Base-by-base conservation (phyloP, 2,888 invertebrate genomes). In the Colostygia pectinataria region DNA sequence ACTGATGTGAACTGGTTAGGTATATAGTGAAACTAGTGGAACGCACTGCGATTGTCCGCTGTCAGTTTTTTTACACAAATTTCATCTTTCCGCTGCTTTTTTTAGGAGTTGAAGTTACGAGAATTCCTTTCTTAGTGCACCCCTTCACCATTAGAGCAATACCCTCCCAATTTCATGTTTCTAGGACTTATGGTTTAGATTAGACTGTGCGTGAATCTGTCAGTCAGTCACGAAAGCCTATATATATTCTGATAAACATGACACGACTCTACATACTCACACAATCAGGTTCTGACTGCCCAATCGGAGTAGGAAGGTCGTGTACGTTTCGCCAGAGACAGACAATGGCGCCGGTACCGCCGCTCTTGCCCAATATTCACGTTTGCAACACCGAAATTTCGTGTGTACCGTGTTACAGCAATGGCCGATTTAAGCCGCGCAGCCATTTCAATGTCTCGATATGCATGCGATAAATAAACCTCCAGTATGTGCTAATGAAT, bases 301-400 rank as follows among this genome's bases (percentile, higher is more conserved):
- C 83, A 83, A 84, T 83, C 76, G 68, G 75, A 77, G 75, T 76
- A 76, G 83, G 84, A 88, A 88, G 88, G 88, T 85, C 88, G 83
- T 59, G 62, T 71, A 61, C 67, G 82, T 88, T 87, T 86, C 85
- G 83, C 85, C 86, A 87, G 83, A 76, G 75, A 67, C 81, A 79
- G 80, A 87, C 88, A 87, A 86, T 87, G 85, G 82, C 79, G 74
- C 70, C 74, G 77, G 76, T 71, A 77, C 74, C 75, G 66, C 69
- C 68, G 68, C 61, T 66, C 68, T 87, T 85, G 83, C 86, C 71
- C 80, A 87, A 88, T 72, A 57, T 72, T 74, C 71, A 65, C 63
- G 83, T 82, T 87, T 86, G 85, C 87, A 84, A 87, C 87, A 85
- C 77, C 79, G 71, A 83, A 84, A 85, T 85, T 87, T 88, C 86